These are phyloP conservation scores for Aldrovandia affinis DNA, from an alignment of 2,797 vertebrate genomes.

Conservation along the genomic window DNA sequence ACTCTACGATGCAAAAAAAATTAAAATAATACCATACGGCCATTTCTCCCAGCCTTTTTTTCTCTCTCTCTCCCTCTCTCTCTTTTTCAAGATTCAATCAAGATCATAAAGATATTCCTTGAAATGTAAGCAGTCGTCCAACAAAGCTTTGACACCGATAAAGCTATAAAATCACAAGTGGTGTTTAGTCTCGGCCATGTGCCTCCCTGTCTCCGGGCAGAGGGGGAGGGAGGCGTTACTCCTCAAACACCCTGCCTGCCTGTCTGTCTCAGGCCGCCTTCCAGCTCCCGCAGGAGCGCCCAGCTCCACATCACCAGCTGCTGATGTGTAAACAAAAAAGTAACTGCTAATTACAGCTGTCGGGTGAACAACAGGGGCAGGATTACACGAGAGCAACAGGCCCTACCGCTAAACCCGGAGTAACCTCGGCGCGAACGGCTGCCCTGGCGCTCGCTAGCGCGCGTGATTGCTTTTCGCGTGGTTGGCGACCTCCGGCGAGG, in stretches of 20 bases:
- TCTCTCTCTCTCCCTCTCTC: too few species aligned
- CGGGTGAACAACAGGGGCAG: not conserved
- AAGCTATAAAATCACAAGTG: not conserved
- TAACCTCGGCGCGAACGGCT: not conserved
- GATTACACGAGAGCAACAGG: constrained; percentile 1
- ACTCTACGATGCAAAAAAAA: too few species aligned
- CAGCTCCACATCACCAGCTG: not conserved
- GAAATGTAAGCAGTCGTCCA: not conserved
- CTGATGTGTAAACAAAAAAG: constrained; percentile 3
- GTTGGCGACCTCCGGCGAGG: not conserved
- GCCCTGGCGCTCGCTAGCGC: not conserved
- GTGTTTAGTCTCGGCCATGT: not conserved
- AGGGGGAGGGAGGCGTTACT: not conserved
- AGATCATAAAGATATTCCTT: not conserved
- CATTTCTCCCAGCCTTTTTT: too few species aligned
- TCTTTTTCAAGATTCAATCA: too few species aligned
- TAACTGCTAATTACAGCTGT: constrained; percentile 8
- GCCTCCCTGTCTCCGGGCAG: not conserved
- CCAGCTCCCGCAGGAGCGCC: not conserved
- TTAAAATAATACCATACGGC: too few species aligned
- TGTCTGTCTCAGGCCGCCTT: not conserved
- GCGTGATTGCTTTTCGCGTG: too few species aligned
- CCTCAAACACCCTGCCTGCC: not conserved
- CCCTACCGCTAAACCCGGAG: not conserved
- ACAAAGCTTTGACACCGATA: not conserved